phyloP scores from a whole-genome alignment of 2,888 invertebrate genomes.

The Syrista parreyssii region DNA sequence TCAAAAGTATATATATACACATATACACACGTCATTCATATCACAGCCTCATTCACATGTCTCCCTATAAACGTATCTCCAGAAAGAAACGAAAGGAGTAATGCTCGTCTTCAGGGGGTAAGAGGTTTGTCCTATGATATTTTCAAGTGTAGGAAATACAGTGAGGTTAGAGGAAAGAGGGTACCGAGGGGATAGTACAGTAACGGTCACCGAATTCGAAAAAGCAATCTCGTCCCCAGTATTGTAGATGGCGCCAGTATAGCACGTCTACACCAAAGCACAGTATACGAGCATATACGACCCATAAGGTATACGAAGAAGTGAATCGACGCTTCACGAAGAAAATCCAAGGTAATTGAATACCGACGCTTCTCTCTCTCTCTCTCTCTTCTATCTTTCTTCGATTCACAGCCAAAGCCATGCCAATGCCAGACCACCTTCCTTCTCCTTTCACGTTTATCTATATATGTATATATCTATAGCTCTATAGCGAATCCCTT shows the following conservation, averaged over 20 bases:
- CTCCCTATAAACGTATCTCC: neutral
- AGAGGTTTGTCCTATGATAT: neutral
- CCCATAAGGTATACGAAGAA: slow-evolving; percentile 34
- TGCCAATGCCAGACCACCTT: neutral
- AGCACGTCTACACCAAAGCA: neutral
- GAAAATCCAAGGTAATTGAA: slow-evolving; percentile 64
- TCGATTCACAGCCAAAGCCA: neutral
- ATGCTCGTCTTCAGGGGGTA: neutral
- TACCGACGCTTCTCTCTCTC: slow-evolving; percentile 33
- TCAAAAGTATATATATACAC: too few species aligned
- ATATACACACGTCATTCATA: neutral
- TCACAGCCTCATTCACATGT: neutral
- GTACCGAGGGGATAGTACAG: slow-evolving; percentile 6
- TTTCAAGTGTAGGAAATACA: neutral
- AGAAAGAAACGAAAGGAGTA: neutral
- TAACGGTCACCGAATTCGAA: slow-evolving; percentile 36
- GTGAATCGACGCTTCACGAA: slow-evolving; percentile 59
- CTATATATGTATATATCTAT: neutral
- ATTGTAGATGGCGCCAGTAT: neutral
- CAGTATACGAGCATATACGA: neutral
- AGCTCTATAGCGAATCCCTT: neutral
- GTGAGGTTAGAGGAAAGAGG: neutral
- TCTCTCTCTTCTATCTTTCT: slow-evolving; percentile 17
- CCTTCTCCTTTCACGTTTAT: slow-evolving; percentile 11
- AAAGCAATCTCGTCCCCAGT: slow-evolving; percentile 49